Percentiles rank a stretch among this genome's conserved stretches.
Conservation (phyloP, 1,140 invertebrate genomes). For the Ceratoteleas bidentatus region DNA sequence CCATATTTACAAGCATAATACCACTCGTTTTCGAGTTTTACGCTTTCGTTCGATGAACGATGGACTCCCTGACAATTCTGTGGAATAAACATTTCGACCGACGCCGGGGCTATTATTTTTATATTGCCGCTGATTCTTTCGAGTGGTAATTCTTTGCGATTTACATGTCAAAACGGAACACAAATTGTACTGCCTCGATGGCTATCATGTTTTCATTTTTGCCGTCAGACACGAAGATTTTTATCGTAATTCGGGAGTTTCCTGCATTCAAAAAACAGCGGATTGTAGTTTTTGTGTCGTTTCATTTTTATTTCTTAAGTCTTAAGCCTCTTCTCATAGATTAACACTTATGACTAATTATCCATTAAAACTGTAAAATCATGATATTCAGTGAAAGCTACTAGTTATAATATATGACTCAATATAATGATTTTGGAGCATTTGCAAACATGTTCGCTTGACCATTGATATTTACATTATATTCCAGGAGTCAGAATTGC, state of each 20-base stretch:
- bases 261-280: slow-evolving; percentile 1
- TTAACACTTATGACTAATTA: no score
- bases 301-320: no score
- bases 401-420: no score
- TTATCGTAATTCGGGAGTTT: slow-evolving; percentile 26
- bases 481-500: no score
- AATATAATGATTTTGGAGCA: no score
- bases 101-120: slow-evolving; percentile 59
- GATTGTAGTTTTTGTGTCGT: no score
- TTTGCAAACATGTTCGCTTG: no score
- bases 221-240: slow-evolving; percentile 27
- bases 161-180: slow-evolving; percentile 36
- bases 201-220: slow-evolving; percentile 31
- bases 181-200: slow-evolving; percentile 31
- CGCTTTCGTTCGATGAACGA: slow-evolving; percentile 60
- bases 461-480: no score
- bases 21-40: slow-evolving; percentile 67
- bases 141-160: slow-evolving; percentile 54
- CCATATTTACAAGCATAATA: slow-evolving; percentile 66
- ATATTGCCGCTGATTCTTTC: slow-evolving; percentile 60
- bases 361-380: no score
- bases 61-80: slow-evolving; percentile 60
- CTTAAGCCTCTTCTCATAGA: no score
- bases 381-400: no score
- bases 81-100: slow-evolving; percentile 61